Evolutionary conservation across 2,888 invertebrate species (phyloP).

Genomic region (Cephalotes varians): DNA sequence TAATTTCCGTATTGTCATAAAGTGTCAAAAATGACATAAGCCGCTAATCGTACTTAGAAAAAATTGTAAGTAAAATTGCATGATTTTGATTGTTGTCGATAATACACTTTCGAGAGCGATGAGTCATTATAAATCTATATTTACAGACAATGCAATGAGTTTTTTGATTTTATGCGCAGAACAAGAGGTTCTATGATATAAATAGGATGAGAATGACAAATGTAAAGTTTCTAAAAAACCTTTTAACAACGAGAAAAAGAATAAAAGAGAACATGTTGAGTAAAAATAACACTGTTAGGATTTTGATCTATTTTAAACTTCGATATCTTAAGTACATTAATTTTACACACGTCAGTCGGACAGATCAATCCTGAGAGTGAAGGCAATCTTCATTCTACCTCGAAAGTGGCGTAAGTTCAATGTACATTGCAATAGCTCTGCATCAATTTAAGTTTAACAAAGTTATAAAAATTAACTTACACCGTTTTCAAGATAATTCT

Average conservation of each 20-base stretch:
- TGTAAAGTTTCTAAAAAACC: not conserved
- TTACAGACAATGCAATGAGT: slow-evolving; percentile 40
- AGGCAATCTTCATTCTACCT: slow-evolving; percentile 44
- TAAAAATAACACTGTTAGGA: slow-evolving; percentile 22
- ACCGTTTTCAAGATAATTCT: not conserved
- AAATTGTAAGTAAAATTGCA: slow-evolving; percentile 51
- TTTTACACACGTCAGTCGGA: slow-evolving; percentile 13
- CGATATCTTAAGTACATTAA: slow-evolving; percentile 30
- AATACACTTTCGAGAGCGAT: not conserved
- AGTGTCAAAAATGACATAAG: not conserved
- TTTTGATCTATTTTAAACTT: not conserved
- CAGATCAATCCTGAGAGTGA: slow-evolving; percentile 62
- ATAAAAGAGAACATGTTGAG: not conserved
- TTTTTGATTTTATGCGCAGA: slow-evolving; percentile 55
- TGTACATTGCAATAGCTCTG: not conserved
- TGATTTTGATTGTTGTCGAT: slow-evolving; percentile 44
- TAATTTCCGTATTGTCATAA: slow-evolving; percentile 7
- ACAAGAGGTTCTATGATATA: slow-evolving; percentile 48
- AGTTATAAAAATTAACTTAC: not conserved
- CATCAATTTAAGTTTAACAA: not conserved
- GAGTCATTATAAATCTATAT: slow-evolving; percentile 53
- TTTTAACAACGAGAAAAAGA: not conserved
- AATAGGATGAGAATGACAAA: slow-evolving; percentile 34
- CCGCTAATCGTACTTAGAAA: not conserved
- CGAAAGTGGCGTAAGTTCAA: not conserved